Base-by-base conservation (phyloP, 2,113 vertebrate species). In the Ceyx cyanopectus region DNA sequence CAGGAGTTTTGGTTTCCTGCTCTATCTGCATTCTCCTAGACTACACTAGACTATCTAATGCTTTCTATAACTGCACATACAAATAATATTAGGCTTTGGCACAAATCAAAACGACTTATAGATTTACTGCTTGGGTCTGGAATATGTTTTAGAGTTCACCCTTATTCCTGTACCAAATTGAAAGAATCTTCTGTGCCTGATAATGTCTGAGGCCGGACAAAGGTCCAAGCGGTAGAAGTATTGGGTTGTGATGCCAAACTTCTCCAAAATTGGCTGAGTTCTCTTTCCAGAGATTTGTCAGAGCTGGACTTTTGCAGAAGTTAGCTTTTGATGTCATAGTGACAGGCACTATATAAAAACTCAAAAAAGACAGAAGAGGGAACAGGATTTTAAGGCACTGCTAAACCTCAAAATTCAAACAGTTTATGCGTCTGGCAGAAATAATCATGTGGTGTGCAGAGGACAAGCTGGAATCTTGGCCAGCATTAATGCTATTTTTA, bases 31-130 rank as follows among this genome's bases (percentile, higher is more conserved):
- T 61, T 7, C 75, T 85, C 58, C 70, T 30, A 45, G 41, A 5
- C 66, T 12, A 10, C 23, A 4, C 91, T 56, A 72, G 27, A 20
- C 83, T 61, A 23, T 12, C 76, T 45, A 27, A 50, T 53, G 30
- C 69, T 20, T 5, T 26, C 76, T 30, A 0, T 37, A 62, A n/a
- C n/a, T 5, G 2, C 20, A 1, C 0, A n/a, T 17, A 9, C 5
- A 45, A 72, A 45, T 6, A 9, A 14, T 29, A 67, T 40, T 26
- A 57, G 48, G 2, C 13, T 67, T 29, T 24, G 57, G 45, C 50
- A 40, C 19, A 6, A 41, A 10, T 2, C 30, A 74, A 14, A 83
- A 10, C 65, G 22, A 17, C 9, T 7, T 8, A 23, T 69, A 76
- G 66, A 56, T 34, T 78, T 41, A 11, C 6, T 63, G 1, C 62